Evolutionary conservation across 2,113 vertebrate species (phyloP).

Genomic region (Mionectes macconnelli): DNA sequence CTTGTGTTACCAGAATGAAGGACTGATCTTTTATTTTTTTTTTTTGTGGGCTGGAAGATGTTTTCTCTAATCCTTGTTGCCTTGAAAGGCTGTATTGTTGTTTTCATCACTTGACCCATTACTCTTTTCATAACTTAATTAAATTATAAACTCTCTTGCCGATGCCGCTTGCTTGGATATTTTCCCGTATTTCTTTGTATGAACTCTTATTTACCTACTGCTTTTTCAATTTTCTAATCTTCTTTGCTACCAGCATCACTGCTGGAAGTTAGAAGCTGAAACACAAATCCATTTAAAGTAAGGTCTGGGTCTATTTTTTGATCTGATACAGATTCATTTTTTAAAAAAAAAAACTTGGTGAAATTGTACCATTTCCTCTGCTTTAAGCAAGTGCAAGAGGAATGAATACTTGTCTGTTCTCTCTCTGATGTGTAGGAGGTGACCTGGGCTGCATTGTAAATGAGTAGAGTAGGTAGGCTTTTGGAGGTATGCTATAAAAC

Average conservation of each 20-base stretch:
- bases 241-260: not conserved
- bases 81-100: conserved; percentile 60
- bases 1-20: conserved; percentile 57
- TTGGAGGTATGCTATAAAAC: not conserved
- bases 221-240: conserved; percentile 41
- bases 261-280: conserved; percentile 2
- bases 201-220: conserved; percentile 41
- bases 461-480: not conserved
- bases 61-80: conserved; percentile 18
- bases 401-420: conserved; percentile 32
- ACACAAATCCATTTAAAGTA: not conserved
- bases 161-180: not conserved
- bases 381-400: not conserved
- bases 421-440: not conserved
- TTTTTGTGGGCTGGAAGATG: conserved; percentile 8
- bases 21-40: not conserved
- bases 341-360: not conserved
- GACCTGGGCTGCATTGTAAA: not conserved
- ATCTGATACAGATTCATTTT: not conserved
- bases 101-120: conserved; percentile 55
- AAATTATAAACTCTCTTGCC: conserved; percentile 48
- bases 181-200: conserved; percentile 28
- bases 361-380: not conserved
- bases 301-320: conserved; percentile 12
- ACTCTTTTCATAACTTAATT: conserved; percentile 65